These are phyloP conservation scores for Apteryx owenii DNA, from an alignment of 2,113 vertebrate species.

Conservation along the genomic window DNA sequence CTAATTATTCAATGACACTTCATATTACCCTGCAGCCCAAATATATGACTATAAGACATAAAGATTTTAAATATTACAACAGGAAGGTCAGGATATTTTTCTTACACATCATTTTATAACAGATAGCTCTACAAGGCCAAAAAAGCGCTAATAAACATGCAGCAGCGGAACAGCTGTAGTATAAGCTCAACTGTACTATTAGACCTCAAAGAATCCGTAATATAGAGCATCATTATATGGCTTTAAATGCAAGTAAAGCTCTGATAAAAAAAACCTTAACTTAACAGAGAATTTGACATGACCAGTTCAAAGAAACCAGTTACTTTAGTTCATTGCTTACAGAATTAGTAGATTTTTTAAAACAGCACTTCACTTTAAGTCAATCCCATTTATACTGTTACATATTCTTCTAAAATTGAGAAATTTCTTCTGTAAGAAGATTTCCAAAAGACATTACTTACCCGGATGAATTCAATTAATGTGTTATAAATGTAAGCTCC, in stretches of 20 bases:
- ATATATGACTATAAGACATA: neutral
- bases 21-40: neutral
- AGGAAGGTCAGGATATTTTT: neutral
- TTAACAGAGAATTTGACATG: neutral
- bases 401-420: neutral
- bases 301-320: neutral
- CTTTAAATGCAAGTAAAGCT: neutral
- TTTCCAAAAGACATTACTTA: conserved; percentile 72
- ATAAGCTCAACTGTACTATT: neutral
- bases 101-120: neutral
- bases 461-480: conserved; percentile 92
- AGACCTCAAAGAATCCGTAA: neutral
- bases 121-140: neutral
- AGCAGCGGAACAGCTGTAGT: neutral
- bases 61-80: neutral
- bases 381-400: neutral
- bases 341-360: neutral
- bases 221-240: neutral
- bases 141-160: neutral
- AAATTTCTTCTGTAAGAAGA: neutral
- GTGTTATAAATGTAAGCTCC: conserved; percentile 95
- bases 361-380: neutral
- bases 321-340: neutral
- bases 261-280: neutral
- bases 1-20: neutral